These are phyloP conservation scores for Gnatocerus cornutus DNA, from an alignment of 2,888 invertebrate species.

Conservation along the genomic window DNA sequence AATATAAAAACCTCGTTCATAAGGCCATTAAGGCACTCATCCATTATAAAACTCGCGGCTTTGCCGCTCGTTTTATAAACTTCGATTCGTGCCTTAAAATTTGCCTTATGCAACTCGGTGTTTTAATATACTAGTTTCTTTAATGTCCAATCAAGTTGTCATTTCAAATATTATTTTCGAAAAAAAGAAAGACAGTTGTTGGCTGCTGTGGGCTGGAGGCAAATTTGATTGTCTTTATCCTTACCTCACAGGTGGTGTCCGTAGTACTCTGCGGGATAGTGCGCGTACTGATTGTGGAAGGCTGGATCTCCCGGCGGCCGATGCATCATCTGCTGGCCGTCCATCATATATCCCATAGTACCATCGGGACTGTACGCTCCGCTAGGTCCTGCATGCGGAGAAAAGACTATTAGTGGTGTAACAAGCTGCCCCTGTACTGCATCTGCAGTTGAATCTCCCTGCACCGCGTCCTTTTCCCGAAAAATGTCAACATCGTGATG, in stretches of 20 bases:
- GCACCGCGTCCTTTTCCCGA: conserved; percentile 40
- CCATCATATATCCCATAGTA: conserved; percentile 98
- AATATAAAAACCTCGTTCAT: too few relatives aligned
- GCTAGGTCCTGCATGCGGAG: conserved; percentile 95
- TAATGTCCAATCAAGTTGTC: too few relatives aligned
- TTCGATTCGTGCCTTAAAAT: too few relatives aligned
- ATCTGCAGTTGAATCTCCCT: conserved; percentile 49
- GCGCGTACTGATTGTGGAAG: conserved; percentile 95
- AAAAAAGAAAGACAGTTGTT: too few relatives aligned
- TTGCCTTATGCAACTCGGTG: too few relatives aligned
- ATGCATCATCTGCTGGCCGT: conserved; percentile 98
- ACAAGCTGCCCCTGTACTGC: conserved; percentile 73
- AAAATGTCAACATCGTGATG: conserved; percentile 65
- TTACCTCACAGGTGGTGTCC: conserved; percentile 89
- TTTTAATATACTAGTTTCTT: too few relatives aligned
- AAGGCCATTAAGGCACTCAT: too few relatives aligned
- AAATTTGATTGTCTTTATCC: conserved; percentile 20
- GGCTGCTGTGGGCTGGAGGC: too few relatives aligned
- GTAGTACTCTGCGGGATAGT: conserved; percentile 94
- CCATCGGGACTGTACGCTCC: conserved; percentile 97
- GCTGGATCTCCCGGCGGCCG: conserved; percentile 94
- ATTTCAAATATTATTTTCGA: too few relatives aligned
- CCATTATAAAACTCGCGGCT: too few relatives aligned
- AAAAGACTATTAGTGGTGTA: conserved; percentile 85
- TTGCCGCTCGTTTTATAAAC: too few relatives aligned